phyloP scores from a whole-genome alignment of 2,113 vertebrate genomes.

The Laticauda colubrina region DNA sequence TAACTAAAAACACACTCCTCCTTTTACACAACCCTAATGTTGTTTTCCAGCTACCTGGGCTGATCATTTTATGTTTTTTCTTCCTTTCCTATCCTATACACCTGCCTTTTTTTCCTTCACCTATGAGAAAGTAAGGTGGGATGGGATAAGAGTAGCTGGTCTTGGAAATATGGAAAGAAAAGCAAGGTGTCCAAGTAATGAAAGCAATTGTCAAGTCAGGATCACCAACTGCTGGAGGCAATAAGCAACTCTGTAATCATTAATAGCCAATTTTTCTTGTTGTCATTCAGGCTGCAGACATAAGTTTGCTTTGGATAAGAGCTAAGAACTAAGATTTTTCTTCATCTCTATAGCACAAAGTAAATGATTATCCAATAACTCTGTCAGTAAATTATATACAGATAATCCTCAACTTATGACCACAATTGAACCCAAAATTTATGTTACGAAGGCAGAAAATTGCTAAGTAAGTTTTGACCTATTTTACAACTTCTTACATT shows the following conservation, averaged over 20 bases:
- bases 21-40: neutral
- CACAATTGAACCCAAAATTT: no score
- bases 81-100: neutral
- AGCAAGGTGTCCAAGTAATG: neutral
- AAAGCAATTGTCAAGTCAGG: neutral
- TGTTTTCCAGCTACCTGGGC: neutral
- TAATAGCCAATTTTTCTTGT: neutral
- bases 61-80: neutral
- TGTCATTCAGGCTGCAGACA: neutral
- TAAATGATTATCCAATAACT: neutral
- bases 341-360: neutral
- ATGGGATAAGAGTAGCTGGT: neutral
- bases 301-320: neutral
- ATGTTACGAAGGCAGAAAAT: no score
- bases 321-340: neutral
- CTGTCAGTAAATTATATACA: neutral
- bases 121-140: neutral
- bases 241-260: neutral
- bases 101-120: neutral
- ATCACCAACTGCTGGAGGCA: neutral
- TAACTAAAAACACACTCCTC: neutral
- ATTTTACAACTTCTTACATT: no score
- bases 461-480: no score
- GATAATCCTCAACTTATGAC: no score
- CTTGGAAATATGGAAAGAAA: neutral